These are phyloP conservation scores for Oophaga pumilio DNA, from an alignment of 2,113 vertebrate genomes.

Conservation along the genomic window DNA sequence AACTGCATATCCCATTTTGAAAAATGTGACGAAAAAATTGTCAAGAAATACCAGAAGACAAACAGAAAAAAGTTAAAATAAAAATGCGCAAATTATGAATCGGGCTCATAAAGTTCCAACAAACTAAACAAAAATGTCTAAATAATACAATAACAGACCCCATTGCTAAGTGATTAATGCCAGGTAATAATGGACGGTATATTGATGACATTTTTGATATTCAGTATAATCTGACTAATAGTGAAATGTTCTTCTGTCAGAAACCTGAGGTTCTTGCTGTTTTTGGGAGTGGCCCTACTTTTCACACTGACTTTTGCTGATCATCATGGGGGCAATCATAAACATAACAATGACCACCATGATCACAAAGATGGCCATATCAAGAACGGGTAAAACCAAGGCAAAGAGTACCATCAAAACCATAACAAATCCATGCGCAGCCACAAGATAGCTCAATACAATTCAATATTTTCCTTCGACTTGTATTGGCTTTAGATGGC, in stretches of 20 bases:
- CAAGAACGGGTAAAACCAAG: neutral
- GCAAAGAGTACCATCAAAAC: neutral
- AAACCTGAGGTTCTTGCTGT: conserved; percentile 67
- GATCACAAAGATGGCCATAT: conserved; percentile 43
- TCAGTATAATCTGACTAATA: neutral
- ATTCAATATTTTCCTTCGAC: conserved; percentile 56
- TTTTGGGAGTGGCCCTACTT: conserved; percentile 56
- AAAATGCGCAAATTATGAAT: neutral
- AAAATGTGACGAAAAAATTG: too few species aligned
- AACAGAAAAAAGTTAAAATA: neutral
- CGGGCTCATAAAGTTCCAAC: neutral
- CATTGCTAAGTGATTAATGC: neutral
- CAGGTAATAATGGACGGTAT: too few species aligned
- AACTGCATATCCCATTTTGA: too few species aligned
- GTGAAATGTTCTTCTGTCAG: conserved; percentile 2
- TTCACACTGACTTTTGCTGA: conserved; percentile 38
- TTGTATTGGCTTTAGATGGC: conserved; percentile 66
- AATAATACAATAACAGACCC: neutral
- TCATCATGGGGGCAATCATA: conserved; percentile 27
- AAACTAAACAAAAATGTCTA: too few species aligned
- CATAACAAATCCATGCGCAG: neutral
- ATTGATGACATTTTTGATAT: too few species aligned
- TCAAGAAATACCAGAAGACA: too few species aligned
- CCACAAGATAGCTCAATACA: conserved; percentile 55
- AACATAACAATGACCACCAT: neutral